Base-by-base conservation (phyloP, 2,797 vertebrate species). In the Lithobates pipiens region DNA sequence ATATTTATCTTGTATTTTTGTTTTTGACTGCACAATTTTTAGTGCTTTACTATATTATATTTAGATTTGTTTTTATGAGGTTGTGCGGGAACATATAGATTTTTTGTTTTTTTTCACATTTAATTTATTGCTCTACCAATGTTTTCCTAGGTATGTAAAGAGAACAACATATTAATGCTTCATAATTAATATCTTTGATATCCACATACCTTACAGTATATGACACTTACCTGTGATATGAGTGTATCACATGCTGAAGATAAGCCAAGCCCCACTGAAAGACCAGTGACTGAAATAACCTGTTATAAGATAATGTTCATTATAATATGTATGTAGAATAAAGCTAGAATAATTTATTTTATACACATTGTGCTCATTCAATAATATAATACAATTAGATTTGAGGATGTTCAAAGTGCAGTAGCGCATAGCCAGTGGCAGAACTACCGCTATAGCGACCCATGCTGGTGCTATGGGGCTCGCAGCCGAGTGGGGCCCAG, bases 221-320 rank as follows among this genome's bases (percentile, higher is more conserved):
- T 61, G 1, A 23, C 10, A 82, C 63, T 84, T 88, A 95, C 98
- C 96, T 99, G 98, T 71, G 98, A 98, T 88, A 98, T 95, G 77
- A 99, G 94, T 0, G 98, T 99, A 89, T 99, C 98, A 80, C 96
- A 98, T 0, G 97, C 95, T 0, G 97, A 39, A 34, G 93, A 88
- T 15, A 99, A 92, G 36, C 98, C 98, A 0, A 90, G 90, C 13
- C 97, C 97, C 68, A 96, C 95, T 0, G 97, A 93, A 71, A 87
- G 70, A n/a, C 86, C 86, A 75, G 86, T 87, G 10, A 87, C 86
- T 61, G 76, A 68, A 32, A 87, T 80, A 34, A 87, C 81, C 86
- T 87, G 54, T 27, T 83, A 70, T 63, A 9, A 82, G n/a, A 65
- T 4, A 74, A 74, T 42, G 6, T 3, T 29, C 13, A 25, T 67